Base-by-base conservation (phyloP, 1,140 invertebrate genomes). In the Cydia pomonella region DNA sequence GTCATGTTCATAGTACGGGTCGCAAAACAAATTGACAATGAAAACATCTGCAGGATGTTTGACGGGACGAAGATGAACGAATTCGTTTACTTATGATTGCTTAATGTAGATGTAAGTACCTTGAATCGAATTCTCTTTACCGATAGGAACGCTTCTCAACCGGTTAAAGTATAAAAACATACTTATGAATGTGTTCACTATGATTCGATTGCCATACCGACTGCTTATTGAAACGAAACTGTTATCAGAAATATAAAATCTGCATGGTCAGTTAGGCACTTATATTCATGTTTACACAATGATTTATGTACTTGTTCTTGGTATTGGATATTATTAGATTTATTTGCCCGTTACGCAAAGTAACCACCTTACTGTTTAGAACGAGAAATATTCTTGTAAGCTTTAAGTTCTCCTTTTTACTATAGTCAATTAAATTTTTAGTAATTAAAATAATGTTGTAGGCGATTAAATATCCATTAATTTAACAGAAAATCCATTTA, bases 241-340 rank as follows among this genome's bases (percentile, higher is more conserved):
- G 53, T 59, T 59, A 59, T 59, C 53, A 59, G 53, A 23, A 23
- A 50, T 50, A 50, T 50, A 50, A 59, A 10, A 59, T 59, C 53
- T 59, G 53, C 53, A 59, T 59, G 53, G 53, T 59, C 53, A 59
- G 53, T 59, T 59, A 59, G 47, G 4, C 53, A 59, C 21, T 59
- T 59, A 23, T 50, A 7, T 50, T 50, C 47, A 50, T 50, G 47
- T 50, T 18, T 50, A 50, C 47, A 50, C 47, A 50, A 50, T 50
- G 47, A 18, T 50, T 50, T 50, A 50, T 50, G 47, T 18, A 50
- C 47, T 50, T 50, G 47, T 50, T 50, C 47, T 10, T 50, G 12
- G 47, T 50, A 50, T 18, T 50, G 47, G 6, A 18, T 50, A 50
- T 50, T 50, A 50, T 50, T 50, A 50, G 47, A 50, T 50, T 50